Evolutionary conservation across 2,113 vertebrate species (phyloP), one percentile per base, ranked within the genome.

Genomic region (Leptobrachium leishanense): DNA sequence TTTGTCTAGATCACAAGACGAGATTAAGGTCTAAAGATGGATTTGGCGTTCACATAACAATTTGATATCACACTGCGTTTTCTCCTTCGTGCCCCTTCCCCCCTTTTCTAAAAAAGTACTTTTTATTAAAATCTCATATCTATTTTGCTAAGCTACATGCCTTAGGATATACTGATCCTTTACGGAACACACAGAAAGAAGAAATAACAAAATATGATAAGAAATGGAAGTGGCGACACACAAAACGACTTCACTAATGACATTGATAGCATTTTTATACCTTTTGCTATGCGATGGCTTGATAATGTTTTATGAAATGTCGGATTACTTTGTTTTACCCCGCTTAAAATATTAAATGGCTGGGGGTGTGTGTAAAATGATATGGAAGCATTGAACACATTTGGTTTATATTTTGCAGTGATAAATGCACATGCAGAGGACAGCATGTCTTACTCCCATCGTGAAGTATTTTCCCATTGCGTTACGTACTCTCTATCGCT

Each of bases 11-110:
- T 93, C 88, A 91, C 89, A 92, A 91, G 87, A 88, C 90, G 88
- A 92, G 82, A 69, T 86, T 87, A 92, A 93, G 84, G 89, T 92
- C 90, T 92, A 91, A 92, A 91, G 90, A 92, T 95, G 88, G 93
- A 92, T 88, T 90, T 93, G 94, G 84, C 42, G 63, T 90, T 93
- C 88, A 94, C 90, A 92, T 88, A 92, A 94, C 91, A 90, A 90
- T 94, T 92, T 92, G 89, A 92, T 88, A 93, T 91, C 90, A 92
- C 86, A 83, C 83, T 86, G 88, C 85, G 87, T 74, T 87, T 83
- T 83, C 66, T 87, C 79, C 85, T 73, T 64, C 6, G 53, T 69
- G 85, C 75, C 82, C 73, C 79, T 15, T 54, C 72, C 82, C 50
- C 69, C 71, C 20, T 44, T 68, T 86, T 85, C 83, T 86, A 94